Evolutionary conservation across 2,888 invertebrate genomes (phyloP).

Genomic region (Oscheius sp.): DNA sequence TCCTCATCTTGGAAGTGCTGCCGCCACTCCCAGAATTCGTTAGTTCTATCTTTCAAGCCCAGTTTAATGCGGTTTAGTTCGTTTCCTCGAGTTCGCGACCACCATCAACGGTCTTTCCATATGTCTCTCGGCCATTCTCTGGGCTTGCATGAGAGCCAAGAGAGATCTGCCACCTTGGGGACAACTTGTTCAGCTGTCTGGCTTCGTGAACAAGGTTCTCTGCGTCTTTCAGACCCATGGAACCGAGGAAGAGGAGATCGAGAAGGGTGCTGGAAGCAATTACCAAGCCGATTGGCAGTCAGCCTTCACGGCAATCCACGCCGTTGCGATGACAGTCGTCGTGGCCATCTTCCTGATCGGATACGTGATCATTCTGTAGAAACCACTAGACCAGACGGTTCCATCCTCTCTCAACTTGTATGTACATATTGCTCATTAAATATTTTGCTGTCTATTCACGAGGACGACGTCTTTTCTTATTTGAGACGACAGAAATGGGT

Average conservation of each 20-base stretch:
- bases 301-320: constrained; percentile 70
- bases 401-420: constrained; percentile 16
- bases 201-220: constrained; percentile 67
- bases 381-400: not conserved
- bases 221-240: constrained; percentile 66
- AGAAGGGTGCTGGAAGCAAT: constrained; percentile 55
- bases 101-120: constrained; percentile 68
- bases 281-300: constrained; percentile 66
- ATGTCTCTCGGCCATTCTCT: constrained; percentile 59
- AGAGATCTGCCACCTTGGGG: constrained; percentile 70
- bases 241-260: constrained; percentile 63
- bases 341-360: constrained; percentile 65
- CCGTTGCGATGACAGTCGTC: constrained; percentile 58
- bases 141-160: constrained; percentile 59
- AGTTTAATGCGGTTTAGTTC: constrained; percentile 53
- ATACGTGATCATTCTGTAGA: constrained; percentile 42
- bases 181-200: constrained; percentile 62
- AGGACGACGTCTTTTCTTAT: no score
- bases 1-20: constrained; percentile 66
- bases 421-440: constrained; percentile 33
- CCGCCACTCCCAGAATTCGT: constrained; percentile 69
- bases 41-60: constrained; percentile 29
- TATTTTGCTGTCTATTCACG: no score
- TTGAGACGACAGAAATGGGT: no score
- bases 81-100: constrained; percentile 71